Evolutionary conservation across 2,797 vertebrate genomes (phyloP), one percentile per base, ranked within the genome.

Genomic region (Gallinago nigripennis): DNA sequence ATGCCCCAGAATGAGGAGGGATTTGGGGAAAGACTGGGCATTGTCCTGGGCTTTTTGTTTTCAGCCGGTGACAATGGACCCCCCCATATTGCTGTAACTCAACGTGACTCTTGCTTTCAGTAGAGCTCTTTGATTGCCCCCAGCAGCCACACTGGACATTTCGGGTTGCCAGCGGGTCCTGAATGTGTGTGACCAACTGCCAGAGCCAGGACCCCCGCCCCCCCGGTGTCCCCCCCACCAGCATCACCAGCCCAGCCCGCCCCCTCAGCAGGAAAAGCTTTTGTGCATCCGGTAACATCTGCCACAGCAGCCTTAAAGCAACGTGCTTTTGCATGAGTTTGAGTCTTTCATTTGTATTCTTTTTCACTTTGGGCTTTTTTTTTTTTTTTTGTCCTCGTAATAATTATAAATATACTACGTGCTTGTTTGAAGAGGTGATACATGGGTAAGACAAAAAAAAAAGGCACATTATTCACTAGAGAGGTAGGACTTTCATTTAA

Each of bases 221-320:
- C 14, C 41, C 48, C 54, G 3, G 1, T 0, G 5, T 33, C 31
- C 56, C 8, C 64, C 48, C 30, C 8, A 11, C 25, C 60, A 24
- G 15, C 24, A 16, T 50, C 90, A 50, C 65, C 61, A 35, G 35
- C 70, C 45, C 77, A n/a, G 46, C 68, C 41, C 7, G 73, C 83
- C 68, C 72, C 8, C 0, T 13, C 48, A 28, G 61, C 27, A 81
- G 39, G 57, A 73, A 53, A 41, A 88, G 65, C n/a, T 82, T 71
- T 57, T 46, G 28, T 82, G 86, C 11, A 2, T 53, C 23, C 6
- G 2, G 8, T 60, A 60, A 4, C 79, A 65, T 27, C 81, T 28
- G 51, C 86, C 87, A 30, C 81, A 86, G 92, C 94, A 94, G 94
- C 96, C 96, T 96, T 96, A 96, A 96, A 96, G 91, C 82, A 78